Evolutionary conservation across 1,140 invertebrate genomes (phyloP), one percentile per base, ranked within the genome.

Genomic region (Lethrus apterus): DNA sequence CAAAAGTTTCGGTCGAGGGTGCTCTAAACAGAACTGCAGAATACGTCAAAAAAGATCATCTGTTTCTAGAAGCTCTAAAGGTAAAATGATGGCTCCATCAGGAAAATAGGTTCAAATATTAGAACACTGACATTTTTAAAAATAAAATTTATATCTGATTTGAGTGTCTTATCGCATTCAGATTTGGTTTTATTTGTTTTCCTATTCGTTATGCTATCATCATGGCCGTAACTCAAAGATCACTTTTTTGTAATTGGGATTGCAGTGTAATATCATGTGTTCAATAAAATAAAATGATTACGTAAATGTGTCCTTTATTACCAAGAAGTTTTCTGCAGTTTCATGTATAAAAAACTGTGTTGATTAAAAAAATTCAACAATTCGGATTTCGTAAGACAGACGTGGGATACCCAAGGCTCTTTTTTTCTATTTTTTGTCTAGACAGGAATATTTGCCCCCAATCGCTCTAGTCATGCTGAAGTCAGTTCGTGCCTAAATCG

Each of bases 11-110:
- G 0, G 70, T 81, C n/a, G 59, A 70, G n/a, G 54, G 59, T 10
- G 65, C 73, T 0, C 58, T 78, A 13, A 59, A 66, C 9, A 68
- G 70, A 30, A 63, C 82, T 10, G 54, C 74, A 44, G 69, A 73
- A 10, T 48, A 74, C 11, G 67, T 79, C 42, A 62, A 71, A 15
- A 68, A 76, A 31, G 75, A 80, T 20, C 70, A 76, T 48, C 60
- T 83, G 43, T 84, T 80, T 64, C 64, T 74, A 29, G 68, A 70
- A 4, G 72, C 74, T n/a, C 63, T 76, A 54, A 60, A 80, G 79
- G 82, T 84, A 79, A 64, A 63, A 7, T 7, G 5, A 26, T 5
- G 3, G 5, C 3, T 23, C 24, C 7, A 41, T 41, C 24, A 10
- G 9, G 8, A 3, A 15, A 41, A 21, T 11, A 3, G 19, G 3